Base-by-base conservation (phyloP, 2,797 vertebrate genomes). In the Notolabrus celidotus region DNA sequence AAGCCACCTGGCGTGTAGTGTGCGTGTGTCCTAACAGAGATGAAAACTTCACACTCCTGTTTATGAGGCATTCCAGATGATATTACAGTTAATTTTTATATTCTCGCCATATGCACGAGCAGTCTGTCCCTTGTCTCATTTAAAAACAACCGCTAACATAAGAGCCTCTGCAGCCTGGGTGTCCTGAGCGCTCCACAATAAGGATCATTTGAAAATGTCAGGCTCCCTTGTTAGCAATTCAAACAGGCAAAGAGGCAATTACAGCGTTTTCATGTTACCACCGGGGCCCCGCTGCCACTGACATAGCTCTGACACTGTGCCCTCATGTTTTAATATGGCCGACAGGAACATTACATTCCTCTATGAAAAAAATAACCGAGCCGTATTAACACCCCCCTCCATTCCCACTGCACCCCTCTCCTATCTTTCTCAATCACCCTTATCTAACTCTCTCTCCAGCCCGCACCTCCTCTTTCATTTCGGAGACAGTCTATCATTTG, bases 151-250 rank as follows among this genome's bases (percentile, higher is more conserved):
- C 27, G 38, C 7, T 86, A 65, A 38, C 83, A 75, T 54, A 46
- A 50, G 77, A 78, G 62, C 69, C 63, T 63, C 5, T n/a, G 46
- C 68, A 39, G 43, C 70, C 55, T 46, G 68, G 55, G 61, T 90
- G 93, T 93, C 88, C 88, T 68, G 83, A 86, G 89, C 91, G 88
- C 91, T 74, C 77, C 72, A 76, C 90, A 93, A 93, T 87, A 88
- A 83, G 86, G 90, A 88, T 72, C 63, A 84, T 95, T 93, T 92
- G 90, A 92, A 96, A 95, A 94, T 94, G 95, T 94, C 94, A 92
- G 91, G 86, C 91, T 93, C 74, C 82, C 94, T 95, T 87, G 92
- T 97, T 95, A 96, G 93, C 92, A 92, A 95, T 96, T 96, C 91
- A 94, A 94, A 94, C 89, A 85, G 89, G 90, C 93, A 86, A 71